phyloP scores from a whole-genome alignment of 2,888 invertebrate genomes.

The Microchrysa polita region DNA sequence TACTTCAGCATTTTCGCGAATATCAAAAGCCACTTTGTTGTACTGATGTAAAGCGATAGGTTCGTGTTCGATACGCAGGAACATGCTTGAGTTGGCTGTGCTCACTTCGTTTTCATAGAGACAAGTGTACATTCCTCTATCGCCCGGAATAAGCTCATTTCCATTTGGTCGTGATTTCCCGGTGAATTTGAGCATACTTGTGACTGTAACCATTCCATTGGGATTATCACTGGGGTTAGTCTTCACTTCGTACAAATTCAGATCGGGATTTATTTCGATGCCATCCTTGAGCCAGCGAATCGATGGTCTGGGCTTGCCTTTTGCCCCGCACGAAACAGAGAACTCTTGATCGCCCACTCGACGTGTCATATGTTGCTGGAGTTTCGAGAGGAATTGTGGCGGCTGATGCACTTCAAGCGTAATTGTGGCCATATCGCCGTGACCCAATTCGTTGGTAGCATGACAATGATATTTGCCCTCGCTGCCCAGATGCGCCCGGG shows the following conservation, averaged over 20 bases:
- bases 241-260: slow-evolving; percentile 82
- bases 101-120: slow-evolving; percentile 90
- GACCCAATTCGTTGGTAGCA: slow-evolving; percentile 88
- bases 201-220: slow-evolving; percentile 83
- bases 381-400: slow-evolving; percentile 82
- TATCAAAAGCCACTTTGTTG: slow-evolving; percentile 87
- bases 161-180: slow-evolving; percentile 80
- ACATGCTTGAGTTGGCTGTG: slow-evolving; percentile 88
- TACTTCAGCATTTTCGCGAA: slow-evolving; percentile 85
- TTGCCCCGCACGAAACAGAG: slow-evolving; percentile 83
- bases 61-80: slow-evolving; percentile 89
- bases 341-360: slow-evolving; percentile 83
- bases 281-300: slow-evolving; percentile 90
- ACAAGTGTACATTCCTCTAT: slow-evolving; percentile 88
- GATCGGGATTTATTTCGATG: slow-evolving; percentile 78
- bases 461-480: slow-evolving; percentile 92
- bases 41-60: slow-evolving; percentile 87
- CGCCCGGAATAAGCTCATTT: slow-evolving; percentile 82
- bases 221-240: slow-evolving; percentile 80
- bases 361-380: slow-evolving; percentile 83
- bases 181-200: slow-evolving; percentile 82
- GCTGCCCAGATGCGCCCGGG: slow-evolving; percentile 83
- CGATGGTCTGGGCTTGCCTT: slow-evolving; percentile 86
- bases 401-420: slow-evolving; percentile 88
- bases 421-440: slow-evolving; percentile 85